phyloP scores from a whole-genome alignment of 1,140 invertebrate species.

The Leptestheria dahalacensis region DNA sequence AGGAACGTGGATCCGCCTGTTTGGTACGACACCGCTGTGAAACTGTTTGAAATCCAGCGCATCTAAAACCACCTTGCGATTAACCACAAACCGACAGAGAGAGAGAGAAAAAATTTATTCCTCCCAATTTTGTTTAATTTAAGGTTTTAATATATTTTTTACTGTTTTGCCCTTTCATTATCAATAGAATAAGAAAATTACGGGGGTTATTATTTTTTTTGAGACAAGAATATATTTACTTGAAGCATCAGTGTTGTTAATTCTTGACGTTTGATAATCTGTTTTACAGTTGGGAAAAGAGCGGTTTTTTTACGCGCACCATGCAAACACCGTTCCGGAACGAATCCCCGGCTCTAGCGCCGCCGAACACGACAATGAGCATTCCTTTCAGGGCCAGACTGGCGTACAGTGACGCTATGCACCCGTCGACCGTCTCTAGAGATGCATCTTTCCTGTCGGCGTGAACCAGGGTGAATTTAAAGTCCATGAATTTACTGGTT shows the following conservation, averaged over 20 bases:
- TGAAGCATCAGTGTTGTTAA: neutral
- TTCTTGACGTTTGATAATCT: neutral
- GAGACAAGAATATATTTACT: neutral
- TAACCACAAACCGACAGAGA: neutral
- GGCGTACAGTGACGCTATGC: neutral
- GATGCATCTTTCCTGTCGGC: neutral
- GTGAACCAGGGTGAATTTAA: neutral
- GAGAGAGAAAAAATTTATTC: neutral
- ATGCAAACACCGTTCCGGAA: neutral
- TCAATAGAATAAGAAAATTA: neutral
- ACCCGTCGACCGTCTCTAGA: neutral
- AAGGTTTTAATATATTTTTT: no score
- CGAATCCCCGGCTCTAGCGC: neutral
- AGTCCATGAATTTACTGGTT: neutral
- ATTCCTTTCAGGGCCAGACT: neutral
- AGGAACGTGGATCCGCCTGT: slow-evolving; percentile 97
- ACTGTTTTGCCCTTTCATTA: neutral
- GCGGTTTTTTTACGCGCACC: slow-evolving; percentile 3
- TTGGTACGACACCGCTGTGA: slow-evolving; percentile 98
- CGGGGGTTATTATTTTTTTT: neutral
- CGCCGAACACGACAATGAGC: slow-evolving; percentile 5
- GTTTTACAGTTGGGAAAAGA: neutral
- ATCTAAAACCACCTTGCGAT: slow-evolving; percentile 36
- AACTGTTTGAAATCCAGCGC: slow-evolving; percentile 92
- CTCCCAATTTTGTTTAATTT: neutral